phyloP scores from a whole-genome alignment of 2,888 invertebrate species.

The Linhomoeus sp. region DNA sequence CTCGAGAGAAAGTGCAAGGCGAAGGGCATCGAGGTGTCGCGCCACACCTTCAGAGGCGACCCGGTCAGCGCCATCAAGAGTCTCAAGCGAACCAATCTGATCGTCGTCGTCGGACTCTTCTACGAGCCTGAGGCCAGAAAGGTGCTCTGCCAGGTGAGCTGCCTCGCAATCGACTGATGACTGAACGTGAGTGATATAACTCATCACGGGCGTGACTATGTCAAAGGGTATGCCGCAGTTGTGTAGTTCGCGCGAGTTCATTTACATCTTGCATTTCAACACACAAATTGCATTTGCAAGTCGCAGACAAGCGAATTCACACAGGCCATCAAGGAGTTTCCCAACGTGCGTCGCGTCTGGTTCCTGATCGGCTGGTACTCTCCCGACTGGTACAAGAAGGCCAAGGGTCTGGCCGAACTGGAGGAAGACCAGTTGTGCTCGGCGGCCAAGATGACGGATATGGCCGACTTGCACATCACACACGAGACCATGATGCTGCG shows the following conservation, averaged over 20 bases:
- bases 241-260: too few species aligned
- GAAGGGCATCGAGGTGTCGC: conserved; percentile 75
- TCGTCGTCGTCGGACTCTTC: conserved; percentile 92
- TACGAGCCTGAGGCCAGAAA: conserved; percentile 90
- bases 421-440: conserved; percentile 72
- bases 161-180: too few species aligned
- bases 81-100: conserved; percentile 71
- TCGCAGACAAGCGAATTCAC: background rate
- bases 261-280: too few species aligned
- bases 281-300: too few species aligned
- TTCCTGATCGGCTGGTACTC: conserved; percentile 99
- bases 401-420: too few species aligned
- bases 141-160: conserved; percentile 70
- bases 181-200: too few species aligned
- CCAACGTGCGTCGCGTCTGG: conserved; percentile 48
- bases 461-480: conserved; percentile 89
- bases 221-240: too few species aligned
- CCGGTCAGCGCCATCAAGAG: conserved; percentile 68
- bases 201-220: too few species aligned
- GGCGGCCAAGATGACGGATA: conserved; percentile 69
- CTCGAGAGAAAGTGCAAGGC: conserved; percentile 78
- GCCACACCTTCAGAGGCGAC: conserved; percentile 90
- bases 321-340: too few species aligned
- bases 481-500: conserved; percentile 94
- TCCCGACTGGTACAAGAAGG: conserved; percentile 90